Base-by-base conservation (phyloP, 2,113 vertebrate species). In the Pseudopipra pipra region DNA sequence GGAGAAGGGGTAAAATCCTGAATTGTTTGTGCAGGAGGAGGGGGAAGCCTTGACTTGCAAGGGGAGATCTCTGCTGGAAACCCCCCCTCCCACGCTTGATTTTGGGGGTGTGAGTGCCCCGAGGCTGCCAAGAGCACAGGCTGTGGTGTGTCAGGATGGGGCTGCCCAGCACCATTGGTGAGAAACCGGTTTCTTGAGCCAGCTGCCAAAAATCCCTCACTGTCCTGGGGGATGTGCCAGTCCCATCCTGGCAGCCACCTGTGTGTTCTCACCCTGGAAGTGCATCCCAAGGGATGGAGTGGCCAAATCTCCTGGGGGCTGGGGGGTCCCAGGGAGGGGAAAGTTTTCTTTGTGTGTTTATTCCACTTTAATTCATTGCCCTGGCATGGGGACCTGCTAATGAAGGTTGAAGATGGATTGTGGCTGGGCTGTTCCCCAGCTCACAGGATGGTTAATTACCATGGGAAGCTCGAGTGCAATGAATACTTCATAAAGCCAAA, bases 401-500 rank as follows among this genome's bases (percentile, higher is more conserved):
- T 41, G 93, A 93, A 95, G 86, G 90, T 35, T 92, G 86, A 58
- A 85, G 90, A 70, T 82, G 85, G 82, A 83, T 68, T 51, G 39
- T 49, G 68, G 89, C 91, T 11, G 55, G 88, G 41, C 37, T 14
- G 35, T 90, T 85, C 80, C 51, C 3, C 4, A 37, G 58, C 94
- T 86, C 43, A 3, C 5, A 23, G 62, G 85, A 70, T 47, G 89
- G 49, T 93, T 89, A 87, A 96, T 97, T 89, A 93, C 93, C 66
- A 79, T 9, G 62, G 91, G 75, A 95, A 73, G 68, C 83, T 43
- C 19, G 52, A 78, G 56, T 2, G 39, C 88, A 41, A 92, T 80
- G 94, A 95, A 93, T 66, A 58, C 74, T 96, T 96, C 96, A 96
- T 87, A 96, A 91, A 96, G 91, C 83, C 56, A 84, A 90, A 95